A percentile compares a stretch with the other conserved stretches of the same genome.
Evolutionary conservation across 2,113 vertebrate species (phyloP).

Genomic region (Pogona vitticeps): DNA sequence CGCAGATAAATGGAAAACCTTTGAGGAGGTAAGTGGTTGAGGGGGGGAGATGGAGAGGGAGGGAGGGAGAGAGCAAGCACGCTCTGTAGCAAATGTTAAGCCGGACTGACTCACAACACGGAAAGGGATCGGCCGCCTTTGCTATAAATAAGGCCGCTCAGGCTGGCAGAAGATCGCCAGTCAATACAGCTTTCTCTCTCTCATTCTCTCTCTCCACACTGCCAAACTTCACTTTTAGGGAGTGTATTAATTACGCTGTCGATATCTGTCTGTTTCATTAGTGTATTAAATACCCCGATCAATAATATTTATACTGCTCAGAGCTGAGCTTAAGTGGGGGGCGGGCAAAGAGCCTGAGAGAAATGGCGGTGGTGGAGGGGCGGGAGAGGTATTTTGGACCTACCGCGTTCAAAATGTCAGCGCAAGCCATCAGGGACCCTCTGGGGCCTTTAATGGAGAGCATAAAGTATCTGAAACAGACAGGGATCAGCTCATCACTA

Average conservation of each 20-base stretch:
- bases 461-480: constrained; percentile 75
- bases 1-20: constrained; percentile 61
- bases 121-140: constrained; percentile 68
- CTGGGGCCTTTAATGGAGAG: constrained; percentile 71
- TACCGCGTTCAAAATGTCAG: constrained; percentile 70
- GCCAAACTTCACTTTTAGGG: constrained; percentile 81
- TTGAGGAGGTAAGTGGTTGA: constrained; percentile 54
- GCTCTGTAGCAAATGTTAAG: constrained; percentile 69
- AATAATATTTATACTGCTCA: constrained; percentile 80
- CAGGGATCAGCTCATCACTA: constrained; percentile 75
- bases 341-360: constrained; percentile 10
- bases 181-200: constrained; percentile 71
- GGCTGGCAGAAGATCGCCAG: constrained; percentile 65
- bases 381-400: constrained; percentile 62
- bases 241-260: constrained; percentile 84
- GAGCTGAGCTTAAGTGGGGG: constrained; percentile 64
- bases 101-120: constrained; percentile 67
- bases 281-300: constrained; percentile 81
- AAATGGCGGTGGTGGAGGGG: constrained; percentile 7
- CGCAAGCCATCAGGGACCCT: constrained; percentile 57
- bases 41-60: too few species aligned
- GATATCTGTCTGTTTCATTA: constrained; percentile 81
- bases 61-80: constrained; percentile 22
- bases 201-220: constrained; percentile 44
- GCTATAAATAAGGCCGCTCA: constrained; percentile 74